These are phyloP conservation scores for Cottoperca gobio DNA, from an alignment of 2,797 vertebrate genomes.

Conservation along the genomic window DNA sequence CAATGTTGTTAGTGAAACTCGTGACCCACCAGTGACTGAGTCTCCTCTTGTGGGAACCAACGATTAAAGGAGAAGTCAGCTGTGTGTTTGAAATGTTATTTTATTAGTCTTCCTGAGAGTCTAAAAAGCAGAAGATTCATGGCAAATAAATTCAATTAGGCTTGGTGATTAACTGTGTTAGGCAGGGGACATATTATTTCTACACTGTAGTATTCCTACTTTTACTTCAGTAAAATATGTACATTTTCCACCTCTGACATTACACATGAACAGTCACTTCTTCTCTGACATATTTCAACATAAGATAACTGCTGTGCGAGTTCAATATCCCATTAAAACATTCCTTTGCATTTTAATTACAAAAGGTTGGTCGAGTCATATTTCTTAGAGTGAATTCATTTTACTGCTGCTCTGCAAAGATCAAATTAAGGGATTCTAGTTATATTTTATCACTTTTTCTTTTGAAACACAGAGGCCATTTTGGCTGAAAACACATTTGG, in stretches of 20 bases:
- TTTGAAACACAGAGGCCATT: constrained; percentile 2
- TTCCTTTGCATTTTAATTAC: not conserved
- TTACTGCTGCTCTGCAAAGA: not conserved
- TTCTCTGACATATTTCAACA: not conserved
- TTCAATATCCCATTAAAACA: not conserved
- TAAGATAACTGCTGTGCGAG: accelerated
- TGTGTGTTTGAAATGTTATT: constrained; percentile 16
- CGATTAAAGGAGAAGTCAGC: constrained; percentile 57
- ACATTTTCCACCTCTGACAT: no score
- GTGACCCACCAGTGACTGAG: constrained; percentile 46
- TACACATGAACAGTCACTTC: not conserved
- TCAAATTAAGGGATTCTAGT: not conserved
- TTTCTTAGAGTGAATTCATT: constrained; percentile 7
- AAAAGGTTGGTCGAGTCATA: not conserved
- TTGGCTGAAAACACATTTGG: constrained; percentile 3
- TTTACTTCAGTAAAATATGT: no score
- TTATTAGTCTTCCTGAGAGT: constrained; percentile 41
- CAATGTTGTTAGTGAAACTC: constrained; percentile 47
- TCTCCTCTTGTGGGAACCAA: constrained; percentile 65
- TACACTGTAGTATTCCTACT: not conserved
- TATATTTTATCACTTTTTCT: constrained; percentile 6
- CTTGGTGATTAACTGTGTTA: constrained; percentile 11
- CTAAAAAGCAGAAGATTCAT: constrained; percentile 27
- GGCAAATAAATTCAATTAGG: constrained; percentile 42
- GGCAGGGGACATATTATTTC: not conserved